Evolutionary conservation across 2,888 invertebrate species (phyloP), one percentile per base, ranked within the genome.

Genomic region (Standfussiana lucernea): DNA sequence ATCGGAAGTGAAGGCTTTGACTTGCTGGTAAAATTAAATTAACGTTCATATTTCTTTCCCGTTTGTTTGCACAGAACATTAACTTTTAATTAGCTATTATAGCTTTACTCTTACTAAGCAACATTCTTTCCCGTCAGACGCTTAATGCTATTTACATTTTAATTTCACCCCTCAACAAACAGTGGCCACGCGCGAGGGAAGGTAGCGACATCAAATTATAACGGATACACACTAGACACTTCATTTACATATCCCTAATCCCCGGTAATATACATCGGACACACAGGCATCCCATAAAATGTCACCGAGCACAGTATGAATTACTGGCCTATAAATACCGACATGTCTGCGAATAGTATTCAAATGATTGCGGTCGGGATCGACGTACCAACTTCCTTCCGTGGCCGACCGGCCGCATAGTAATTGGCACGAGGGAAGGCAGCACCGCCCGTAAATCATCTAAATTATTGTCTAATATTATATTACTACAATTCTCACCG

Each of bases 391-490:
- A 94, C 93, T 96, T 96, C 96, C 96, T 96, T 96, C 96, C 95
- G 94, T 90, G 89, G 92, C 91, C 94, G 92, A 92, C 94, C 93
- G 93, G 87, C 94, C 95, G 95, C 94, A 95, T 93, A 95, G 95
- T 96, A 96, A 96, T 96, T 95, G 95, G 94, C 92, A 91, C 90
- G 84, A 87, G 92, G 93, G 93, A 93, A 94, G 94, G 94, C 93
- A 92, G 91, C 85, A 89, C 90, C 86, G 90, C 90, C 92, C 90
- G 92, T 96, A 96, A 96, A 96, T 96, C 96, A 96, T 94, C 94
- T 91, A 95, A 96, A 96, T 96, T 96, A 96, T 95, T 96, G 93
- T 95, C 94, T 95, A 94, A 95, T 96, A 95, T 94, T 94, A 95
- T 96, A 95, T 94, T 94, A 94, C 94, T 91, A 91, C 92, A 91